Percentiles rank a stretch among this genome's conserved stretches.
phyloP scores from a whole-genome alignment of 2,113 vertebrate genomes.

The Taurulus bubalis region DNA sequence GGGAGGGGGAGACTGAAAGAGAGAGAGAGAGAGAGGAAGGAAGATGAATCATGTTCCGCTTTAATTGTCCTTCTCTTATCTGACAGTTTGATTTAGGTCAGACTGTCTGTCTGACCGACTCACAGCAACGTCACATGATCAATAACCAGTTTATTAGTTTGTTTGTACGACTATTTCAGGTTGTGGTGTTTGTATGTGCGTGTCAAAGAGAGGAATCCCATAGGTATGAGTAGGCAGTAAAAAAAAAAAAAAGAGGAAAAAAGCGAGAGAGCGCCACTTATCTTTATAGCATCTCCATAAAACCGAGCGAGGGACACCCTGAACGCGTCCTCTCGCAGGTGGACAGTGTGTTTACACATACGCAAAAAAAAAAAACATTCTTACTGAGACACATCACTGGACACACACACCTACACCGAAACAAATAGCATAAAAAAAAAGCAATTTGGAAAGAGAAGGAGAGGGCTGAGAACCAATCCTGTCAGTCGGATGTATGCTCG shows the following conservation, averaged over 20 bases:
- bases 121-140: conserved; percentile 69
- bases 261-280: conserved; percentile 23
- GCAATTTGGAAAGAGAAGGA: conserved; percentile 38
- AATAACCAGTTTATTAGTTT: conserved; percentile 60
- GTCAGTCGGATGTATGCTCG: conserved; percentile 30
- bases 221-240: conserved; percentile 25
- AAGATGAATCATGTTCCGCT: conserved; percentile 69
- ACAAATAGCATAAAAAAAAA: conserved; percentile 35
- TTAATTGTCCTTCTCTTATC: conserved; percentile 82
- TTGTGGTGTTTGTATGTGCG: conserved; percentile 1
- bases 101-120: conserved; percentile 62
- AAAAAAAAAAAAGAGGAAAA: conserved; percentile 3
- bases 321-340: conserved; percentile 29
- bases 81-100: conserved; percentile 55
- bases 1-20: conserved; percentile 22
- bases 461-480: conserved; percentile 23
- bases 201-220: conserved; percentile 25
- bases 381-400: background rate
- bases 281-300: conserved; percentile 61
- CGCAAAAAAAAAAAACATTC: conserved; percentile 24
- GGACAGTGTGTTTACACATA: conserved; percentile 40
- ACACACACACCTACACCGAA: conserved; percentile 3
- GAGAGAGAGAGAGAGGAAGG: conserved; percentile 56
- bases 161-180: conserved; percentile 12
- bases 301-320: conserved; percentile 35